Evolutionary conservation across 2,113 vertebrate genomes (phyloP).

Genomic region (Gila orcuttii): DNA sequence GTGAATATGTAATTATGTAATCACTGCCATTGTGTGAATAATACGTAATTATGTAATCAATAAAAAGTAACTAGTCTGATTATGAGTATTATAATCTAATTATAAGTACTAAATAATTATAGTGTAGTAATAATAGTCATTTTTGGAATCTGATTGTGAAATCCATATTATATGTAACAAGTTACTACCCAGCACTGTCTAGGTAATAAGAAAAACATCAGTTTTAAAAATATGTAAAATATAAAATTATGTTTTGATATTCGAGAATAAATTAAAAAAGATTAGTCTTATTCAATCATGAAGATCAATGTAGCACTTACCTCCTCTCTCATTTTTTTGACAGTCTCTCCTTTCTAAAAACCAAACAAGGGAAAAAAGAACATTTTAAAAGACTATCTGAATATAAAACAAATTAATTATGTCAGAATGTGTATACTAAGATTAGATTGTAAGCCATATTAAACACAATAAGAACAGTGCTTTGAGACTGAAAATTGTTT

Average conservation of each 20-base stretch:
- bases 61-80: too few species aligned
- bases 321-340: slow-evolving; percentile 96
- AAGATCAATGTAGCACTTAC: slow-evolving; percentile 70
- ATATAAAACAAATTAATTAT: slow-evolving; percentile 6
- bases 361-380: slow-evolving; percentile 42
- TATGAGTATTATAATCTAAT: too few species aligned
- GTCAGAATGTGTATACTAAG: background rate
- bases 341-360: slow-evolving; percentile 91
- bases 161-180: too few species aligned
- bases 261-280: background rate
- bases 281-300: background rate
- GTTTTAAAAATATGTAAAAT: background rate
- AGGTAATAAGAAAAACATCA: background rate
- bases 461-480: background rate
- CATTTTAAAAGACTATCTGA: slow-evolving; percentile 14
- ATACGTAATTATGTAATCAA: too few species aligned
- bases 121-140: too few species aligned
- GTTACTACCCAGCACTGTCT: background rate
- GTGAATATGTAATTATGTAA: too few species aligned
- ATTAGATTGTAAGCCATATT: background rate
- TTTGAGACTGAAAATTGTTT: slow-evolving; percentile 37
- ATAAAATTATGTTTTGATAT: background rate
- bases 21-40: too few species aligned
- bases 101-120: too few species aligned
- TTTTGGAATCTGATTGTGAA: too few species aligned